Conservation (phyloP, 2,888 invertebrate genomes). For the Melipona beecheii region DNA sequence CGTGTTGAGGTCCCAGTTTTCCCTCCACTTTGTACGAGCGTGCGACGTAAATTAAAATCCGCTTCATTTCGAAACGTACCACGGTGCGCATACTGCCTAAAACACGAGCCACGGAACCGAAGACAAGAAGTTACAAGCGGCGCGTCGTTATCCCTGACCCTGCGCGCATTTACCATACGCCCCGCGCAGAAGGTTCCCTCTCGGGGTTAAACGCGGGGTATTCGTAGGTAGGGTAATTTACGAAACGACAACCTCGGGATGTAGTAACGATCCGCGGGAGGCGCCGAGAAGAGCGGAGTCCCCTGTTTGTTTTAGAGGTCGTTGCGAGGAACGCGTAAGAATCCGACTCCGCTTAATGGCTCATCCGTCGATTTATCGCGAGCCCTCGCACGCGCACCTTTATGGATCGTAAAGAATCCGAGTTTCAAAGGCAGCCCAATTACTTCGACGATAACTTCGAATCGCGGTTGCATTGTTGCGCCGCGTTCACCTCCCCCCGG, state of each 20-base stretch:
- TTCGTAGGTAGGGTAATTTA: constrained; percentile 72
- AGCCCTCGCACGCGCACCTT: constrained; percentile 66
- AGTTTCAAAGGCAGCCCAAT: constrained; percentile 75
- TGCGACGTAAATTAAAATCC: background rate
- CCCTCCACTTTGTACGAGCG: too few species aligned
- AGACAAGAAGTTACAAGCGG: constrained; percentile 55
- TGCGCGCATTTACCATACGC: constrained; percentile 38
- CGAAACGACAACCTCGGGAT: constrained; percentile 68
- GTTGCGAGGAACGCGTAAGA: constrained; percentile 63
- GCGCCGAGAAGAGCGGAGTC: constrained; percentile 39
- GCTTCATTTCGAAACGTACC: background rate
- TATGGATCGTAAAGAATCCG: constrained; percentile 78
- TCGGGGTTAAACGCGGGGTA: constrained; percentile 62
- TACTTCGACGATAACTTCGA: constrained; percentile 68
- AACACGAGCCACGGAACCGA: constrained; percentile 22
- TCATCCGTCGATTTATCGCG: constrained; percentile 77
- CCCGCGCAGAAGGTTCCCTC: constrained; percentile 40
- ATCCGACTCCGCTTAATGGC: constrained; percentile 72
- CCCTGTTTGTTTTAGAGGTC: constrained; percentile 73
- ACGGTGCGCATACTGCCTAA: constrained; percentile 1
- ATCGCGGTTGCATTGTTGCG: constrained; percentile 62
- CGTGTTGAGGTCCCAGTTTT: too few species aligned
- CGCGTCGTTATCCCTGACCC: constrained; percentile 66
- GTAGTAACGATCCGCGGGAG: constrained; percentile 56
- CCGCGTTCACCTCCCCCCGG: background rate